These are phyloP conservation scores for Boulengeromyrus knoepffleri DNA, from an alignment of 2,113 vertebrate genomes.

Conservation along the genomic window DNA sequence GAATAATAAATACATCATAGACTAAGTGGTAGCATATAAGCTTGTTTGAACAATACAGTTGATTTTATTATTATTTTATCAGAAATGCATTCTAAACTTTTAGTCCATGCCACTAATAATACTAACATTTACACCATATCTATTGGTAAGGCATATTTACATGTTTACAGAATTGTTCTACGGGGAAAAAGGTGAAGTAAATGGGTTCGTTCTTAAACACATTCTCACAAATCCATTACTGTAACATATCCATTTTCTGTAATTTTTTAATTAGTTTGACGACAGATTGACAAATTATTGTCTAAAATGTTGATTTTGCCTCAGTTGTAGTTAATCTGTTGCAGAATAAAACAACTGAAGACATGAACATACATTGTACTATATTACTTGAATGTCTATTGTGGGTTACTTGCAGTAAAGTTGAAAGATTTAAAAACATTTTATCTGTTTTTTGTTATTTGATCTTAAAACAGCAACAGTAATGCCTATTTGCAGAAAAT, in stretches of 20 bases:
- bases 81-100: background rate
- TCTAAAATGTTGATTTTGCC: no score
- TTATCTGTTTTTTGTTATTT: background rate
- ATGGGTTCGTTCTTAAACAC: no score
- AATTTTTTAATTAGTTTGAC: no score
- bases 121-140: no score
- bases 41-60: background rate
- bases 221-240: no score
- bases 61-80: background rate
- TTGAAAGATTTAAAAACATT: background rate
- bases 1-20: background rate
- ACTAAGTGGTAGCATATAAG: background rate
- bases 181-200: no score
- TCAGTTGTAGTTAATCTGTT: no score
- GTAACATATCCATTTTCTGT: no score
- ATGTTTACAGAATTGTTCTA: no score
- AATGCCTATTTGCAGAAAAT: background rate
- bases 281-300: no score
- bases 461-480: background rate
- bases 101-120: background rate
- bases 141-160: no score
- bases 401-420: background rate
- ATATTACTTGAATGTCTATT: background rate
- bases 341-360: background rate
- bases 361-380: background rate